A percentile compares a stretch with the other conserved stretches of the same genome.
Conservation (phyloP, 1,140 invertebrate species). For the Whitmania pigra region DNA sequence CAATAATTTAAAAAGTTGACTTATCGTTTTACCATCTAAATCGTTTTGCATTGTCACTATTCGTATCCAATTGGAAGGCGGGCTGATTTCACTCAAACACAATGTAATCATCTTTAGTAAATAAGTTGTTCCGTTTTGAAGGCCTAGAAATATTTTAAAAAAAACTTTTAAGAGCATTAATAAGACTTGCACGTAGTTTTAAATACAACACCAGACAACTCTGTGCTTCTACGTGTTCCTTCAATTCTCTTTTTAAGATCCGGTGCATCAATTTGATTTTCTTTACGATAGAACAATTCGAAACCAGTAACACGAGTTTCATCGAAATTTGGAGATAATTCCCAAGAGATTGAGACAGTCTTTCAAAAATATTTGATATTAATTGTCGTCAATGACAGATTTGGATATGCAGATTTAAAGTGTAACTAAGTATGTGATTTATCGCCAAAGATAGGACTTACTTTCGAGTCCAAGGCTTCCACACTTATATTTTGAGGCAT, state of each 20-base stretch:
- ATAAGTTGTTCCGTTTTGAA: not conserved
- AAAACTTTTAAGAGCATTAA: not conserved
- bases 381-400: not conserved
- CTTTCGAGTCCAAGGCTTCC: not conserved
- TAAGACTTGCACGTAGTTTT: not conserved
- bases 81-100: not conserved
- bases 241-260: not conserved
- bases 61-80: not conserved
- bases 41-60: not conserved
- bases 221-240: not conserved
- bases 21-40: not conserved
- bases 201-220: not conserved
- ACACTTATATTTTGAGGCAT: slow-evolving; percentile 5
- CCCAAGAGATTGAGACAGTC: too few relatives aligned
- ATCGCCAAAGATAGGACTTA: not conserved
- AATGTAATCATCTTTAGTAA: not conserved
- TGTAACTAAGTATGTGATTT: not conserved
- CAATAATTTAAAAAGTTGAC: not conserved
- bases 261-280: not conserved
- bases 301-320: not conserved
- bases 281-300: too few relatives aligned
- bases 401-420: not conserved
- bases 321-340: not conserved
- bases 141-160: not conserved
- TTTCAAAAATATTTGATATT: not conserved